phyloP scores from a whole-genome alignment of 2,113 vertebrate species.

The human region DNA sequence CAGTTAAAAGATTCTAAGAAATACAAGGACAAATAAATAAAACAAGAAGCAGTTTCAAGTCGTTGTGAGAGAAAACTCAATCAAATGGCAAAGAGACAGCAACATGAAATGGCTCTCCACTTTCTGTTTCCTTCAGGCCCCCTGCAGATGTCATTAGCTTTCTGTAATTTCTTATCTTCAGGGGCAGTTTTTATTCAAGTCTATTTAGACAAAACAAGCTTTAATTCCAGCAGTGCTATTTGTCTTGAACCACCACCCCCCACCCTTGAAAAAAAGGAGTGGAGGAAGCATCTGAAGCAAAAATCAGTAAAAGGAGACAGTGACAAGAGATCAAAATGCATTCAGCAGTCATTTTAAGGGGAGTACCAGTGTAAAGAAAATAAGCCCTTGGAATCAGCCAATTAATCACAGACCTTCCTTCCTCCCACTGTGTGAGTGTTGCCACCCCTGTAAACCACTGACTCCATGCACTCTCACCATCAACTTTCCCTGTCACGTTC shows the following conservation, averaged over 20 bases:
- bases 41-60: neutral
- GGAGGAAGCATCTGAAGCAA: neutral
- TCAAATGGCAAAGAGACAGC: neutral
- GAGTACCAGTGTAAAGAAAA: neutral
- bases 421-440: neutral
- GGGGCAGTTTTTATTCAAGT: neutral
- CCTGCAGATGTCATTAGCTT: neutral
- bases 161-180: conserved; percentile 37
- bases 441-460: neutral
- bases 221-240: neutral
- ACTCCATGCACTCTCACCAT: neutral
- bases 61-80: neutral
- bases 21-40: neutral
- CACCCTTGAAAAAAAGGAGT: neutral
- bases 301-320: neutral
- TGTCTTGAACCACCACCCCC: neutral
- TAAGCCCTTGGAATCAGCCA: neutral
- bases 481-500: conserved; percentile 15
- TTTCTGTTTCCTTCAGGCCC: neutral
- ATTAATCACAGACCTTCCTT: conserved; percentile 10
- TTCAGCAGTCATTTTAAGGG: neutral
- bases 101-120: neutral
- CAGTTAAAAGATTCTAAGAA: neutral
- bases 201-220: neutral
- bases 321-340: neutral